Evolutionary conservation across 2,113 vertebrate genomes (phyloP).

Genomic region (Rhynchomys soricoides): DNA sequence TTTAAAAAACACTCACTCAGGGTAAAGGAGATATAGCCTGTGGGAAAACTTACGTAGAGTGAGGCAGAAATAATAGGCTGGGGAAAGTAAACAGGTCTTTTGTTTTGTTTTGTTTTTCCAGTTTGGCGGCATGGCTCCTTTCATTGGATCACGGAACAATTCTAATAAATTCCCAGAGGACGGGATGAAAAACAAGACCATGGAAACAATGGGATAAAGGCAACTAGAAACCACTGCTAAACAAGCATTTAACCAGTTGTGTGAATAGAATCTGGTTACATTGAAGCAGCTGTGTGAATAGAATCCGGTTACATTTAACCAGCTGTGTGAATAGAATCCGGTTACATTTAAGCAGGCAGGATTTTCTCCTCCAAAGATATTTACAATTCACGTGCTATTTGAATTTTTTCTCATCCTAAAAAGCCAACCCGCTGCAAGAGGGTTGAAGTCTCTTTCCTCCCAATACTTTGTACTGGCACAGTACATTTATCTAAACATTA

Average conservation of each 20-base stretch:
- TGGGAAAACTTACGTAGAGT: neutral
- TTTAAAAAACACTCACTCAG: neutral
- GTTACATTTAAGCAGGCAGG: slow-evolving; percentile 26
- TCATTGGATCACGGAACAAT: slow-evolving; percentile 42
- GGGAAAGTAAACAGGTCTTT: slow-evolving; percentile 48
- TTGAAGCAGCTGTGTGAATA: slow-evolving; percentile 46
- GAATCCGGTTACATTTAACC: slow-evolving; percentile 31
- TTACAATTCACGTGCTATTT: neutral
- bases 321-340: slow-evolving; percentile 42
- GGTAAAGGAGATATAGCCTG: neutral
- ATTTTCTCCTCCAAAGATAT: slow-evolving; percentile 41
- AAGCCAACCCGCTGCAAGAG: neutral
- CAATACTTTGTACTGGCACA: neutral
- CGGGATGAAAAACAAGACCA: slow-evolving; percentile 40
- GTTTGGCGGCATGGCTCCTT: neutral
- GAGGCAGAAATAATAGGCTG: neutral
- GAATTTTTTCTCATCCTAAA: slow-evolving; percentile 38
- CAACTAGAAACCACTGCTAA: slow-evolving; percentile 46
- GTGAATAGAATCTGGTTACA: slow-evolving; percentile 16
- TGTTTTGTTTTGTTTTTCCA: neutral
- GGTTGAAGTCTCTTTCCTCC: slow-evolving; percentile 26
- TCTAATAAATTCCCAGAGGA: slow-evolving; percentile 54
- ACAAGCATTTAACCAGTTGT: slow-evolving; percentile 48
- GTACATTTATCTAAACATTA: neutral
- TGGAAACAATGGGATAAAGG: slow-evolving; percentile 47